A percentile compares a stretch with the other conserved stretches of the same genome.
phyloP scores from a whole-genome alignment of 2,797 vertebrate genomes.

The Falco peregrinus region DNA sequence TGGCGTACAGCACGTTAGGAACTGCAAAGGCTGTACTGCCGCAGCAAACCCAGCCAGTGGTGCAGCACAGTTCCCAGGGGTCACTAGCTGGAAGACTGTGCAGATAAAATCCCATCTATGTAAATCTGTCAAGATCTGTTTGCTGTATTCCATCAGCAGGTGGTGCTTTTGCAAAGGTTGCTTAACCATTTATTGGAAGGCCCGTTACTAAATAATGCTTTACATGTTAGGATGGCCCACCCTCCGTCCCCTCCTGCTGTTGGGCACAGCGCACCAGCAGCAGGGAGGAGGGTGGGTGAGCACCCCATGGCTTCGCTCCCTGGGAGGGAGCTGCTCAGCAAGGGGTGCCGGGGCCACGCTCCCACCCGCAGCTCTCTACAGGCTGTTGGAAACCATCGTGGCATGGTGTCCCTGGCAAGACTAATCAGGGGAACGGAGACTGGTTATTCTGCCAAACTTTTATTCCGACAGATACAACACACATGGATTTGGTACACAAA shows the following conservation, averaged over 20 bases:
- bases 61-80: neutral
- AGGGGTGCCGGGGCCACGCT: neutral
- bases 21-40: neutral
- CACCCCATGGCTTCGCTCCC: neutral
- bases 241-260: neutral
- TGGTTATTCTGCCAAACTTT: neutral
- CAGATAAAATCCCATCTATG: neutral
- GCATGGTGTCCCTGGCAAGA: neutral
- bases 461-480: neutral
- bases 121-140: neutral
- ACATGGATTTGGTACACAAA: neutral
- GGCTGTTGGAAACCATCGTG: neutral
- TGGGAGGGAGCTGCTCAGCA: neutral
- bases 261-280: neutral
- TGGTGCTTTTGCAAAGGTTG: neutral
- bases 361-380: no score
- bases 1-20: neutral
- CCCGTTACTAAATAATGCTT: neutral
- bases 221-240: rapidly evolving
- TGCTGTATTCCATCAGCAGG: neutral
- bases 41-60: no score
- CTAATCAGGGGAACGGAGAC: neutral
- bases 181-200: no score
- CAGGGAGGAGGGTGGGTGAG: neutral
- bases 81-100: neutral